Percentiles rank a stretch among this genome's conserved stretches.
Evolutionary conservation across 2,888 invertebrate genomes (phyloP).

Genomic region (Mellilla xanthometata): DNA sequence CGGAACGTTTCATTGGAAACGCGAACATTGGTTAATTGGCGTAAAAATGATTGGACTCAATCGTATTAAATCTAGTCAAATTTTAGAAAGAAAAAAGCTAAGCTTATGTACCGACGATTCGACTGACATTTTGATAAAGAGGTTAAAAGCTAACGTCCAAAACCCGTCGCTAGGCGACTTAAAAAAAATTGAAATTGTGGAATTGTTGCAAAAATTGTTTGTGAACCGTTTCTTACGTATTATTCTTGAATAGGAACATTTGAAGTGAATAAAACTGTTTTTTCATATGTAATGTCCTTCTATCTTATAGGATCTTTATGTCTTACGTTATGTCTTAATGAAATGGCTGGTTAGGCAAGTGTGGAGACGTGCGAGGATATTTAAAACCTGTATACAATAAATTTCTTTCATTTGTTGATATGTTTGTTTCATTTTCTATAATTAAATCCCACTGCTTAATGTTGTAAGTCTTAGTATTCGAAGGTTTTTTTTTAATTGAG

Average conservation of each 20-base stretch:
- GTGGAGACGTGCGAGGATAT: slow-evolving; percentile 77
- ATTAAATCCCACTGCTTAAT: too few species aligned
- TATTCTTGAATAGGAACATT: slow-evolving; percentile 55
- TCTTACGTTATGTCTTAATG: slow-evolving; percentile 77
- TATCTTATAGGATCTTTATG: slow-evolving; percentile 76
- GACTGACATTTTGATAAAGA: slow-evolving; percentile 68
- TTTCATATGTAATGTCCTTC: slow-evolving; percentile 66
- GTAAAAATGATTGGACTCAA: slow-evolving; percentile 56
- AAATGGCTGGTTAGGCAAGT: slow-evolving; percentile 77
- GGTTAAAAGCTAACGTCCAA: slow-evolving; percentile 67
- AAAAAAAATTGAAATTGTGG: slow-evolving; percentile 73
- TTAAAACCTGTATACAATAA: slow-evolving; percentile 83
- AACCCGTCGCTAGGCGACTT: slow-evolving; percentile 71
- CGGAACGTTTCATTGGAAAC: not conserved
- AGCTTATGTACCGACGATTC: slow-evolving; percentile 65
- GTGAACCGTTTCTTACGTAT: slow-evolving; percentile 51
- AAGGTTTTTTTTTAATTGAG: too few species aligned
- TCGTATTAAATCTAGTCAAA: slow-evolving; percentile 80
- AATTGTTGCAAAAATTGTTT: slow-evolving; percentile 68
- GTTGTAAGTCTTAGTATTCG: too few species aligned
- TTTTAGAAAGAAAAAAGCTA: slow-evolving; percentile 65
- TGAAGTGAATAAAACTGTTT: slow-evolving; percentile 42
- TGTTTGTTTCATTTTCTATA: slow-evolving; percentile 63
- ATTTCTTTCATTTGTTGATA: slow-evolving; percentile 82
- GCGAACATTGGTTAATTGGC: slow-evolving; percentile 48